Evolutionary conservation across 2,888 invertebrate species (phyloP).

Genomic region (Thereva unica): DNA sequence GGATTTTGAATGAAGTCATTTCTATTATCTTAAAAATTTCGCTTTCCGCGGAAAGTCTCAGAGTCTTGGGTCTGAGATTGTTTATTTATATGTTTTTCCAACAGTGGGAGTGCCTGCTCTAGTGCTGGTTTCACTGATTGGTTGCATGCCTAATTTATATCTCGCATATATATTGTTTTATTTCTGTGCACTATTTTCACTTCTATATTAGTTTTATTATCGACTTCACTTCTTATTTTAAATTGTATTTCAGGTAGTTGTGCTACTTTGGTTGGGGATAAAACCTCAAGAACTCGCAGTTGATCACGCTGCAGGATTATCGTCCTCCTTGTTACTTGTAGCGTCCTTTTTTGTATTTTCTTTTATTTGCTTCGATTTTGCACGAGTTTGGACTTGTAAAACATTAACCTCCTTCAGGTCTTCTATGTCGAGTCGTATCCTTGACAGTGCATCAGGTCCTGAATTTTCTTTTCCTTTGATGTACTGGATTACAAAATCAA

Average conservation of each 20-base stretch:
- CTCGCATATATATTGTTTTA: neutral
- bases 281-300: neutral
- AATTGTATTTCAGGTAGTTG: neutral
- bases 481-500: neutral
- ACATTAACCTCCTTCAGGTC: neutral
- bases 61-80: neutral
- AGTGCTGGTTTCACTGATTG: neutral
- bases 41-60: neutral
- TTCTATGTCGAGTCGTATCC: conserved; percentile 1
- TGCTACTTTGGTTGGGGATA: neutral
- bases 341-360: neutral
- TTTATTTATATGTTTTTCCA: neutral
- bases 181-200: neutral
- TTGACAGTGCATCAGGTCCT: conserved; percentile 1
- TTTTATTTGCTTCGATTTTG: no score
- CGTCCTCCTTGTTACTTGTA: no score
- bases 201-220: neutral
- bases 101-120: neutral
- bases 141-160: conserved; percentile 1
- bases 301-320: neutral
- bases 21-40: conserved; percentile 1
- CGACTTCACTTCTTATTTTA: neutral
- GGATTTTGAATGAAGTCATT: no score
- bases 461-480: neutral
- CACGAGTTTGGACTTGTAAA: neutral